Evolutionary conservation across 2,113 vertebrate genomes (phyloP).

Genomic region (Ceratotherium simum): DNA sequence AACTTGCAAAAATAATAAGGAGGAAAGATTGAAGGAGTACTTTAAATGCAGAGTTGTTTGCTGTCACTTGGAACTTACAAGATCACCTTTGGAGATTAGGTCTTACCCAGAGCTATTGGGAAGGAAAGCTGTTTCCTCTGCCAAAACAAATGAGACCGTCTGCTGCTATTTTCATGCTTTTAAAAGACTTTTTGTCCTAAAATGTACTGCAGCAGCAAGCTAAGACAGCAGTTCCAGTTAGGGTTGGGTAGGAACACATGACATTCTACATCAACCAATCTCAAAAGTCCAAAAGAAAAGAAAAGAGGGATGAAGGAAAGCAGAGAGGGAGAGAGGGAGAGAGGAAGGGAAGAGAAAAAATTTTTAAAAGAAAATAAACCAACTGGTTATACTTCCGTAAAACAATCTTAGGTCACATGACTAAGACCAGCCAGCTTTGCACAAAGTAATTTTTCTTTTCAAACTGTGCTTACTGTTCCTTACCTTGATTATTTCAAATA

Average conservation of each 20-base stretch:
- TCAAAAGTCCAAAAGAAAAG: background rate
- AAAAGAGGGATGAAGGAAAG: background rate
- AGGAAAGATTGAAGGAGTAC: background rate
- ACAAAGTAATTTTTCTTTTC: constrained; percentile 39
- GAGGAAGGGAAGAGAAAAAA: background rate
- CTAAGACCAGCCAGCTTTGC: background rate
- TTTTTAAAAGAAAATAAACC: background rate
- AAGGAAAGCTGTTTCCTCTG: constrained; percentile 43
- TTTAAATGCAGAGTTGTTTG: background rate
- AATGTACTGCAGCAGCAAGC: constrained; percentile 52
- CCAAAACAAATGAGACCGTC: constrained; percentile 60
- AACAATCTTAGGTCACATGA: constrained; percentile 6
- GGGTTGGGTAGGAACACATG: background rate
- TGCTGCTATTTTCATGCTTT: constrained; percentile 64
- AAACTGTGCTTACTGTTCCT: background rate
- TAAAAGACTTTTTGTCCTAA: constrained; percentile 68
- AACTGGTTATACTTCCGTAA: constrained; percentile 20
- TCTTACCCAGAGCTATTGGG: constrained; percentile 34
- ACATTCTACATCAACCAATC: constrained; percentile 42
- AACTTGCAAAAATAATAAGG: background rate
- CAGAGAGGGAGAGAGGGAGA: too few species aligned
- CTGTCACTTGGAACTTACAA: constrained; percentile 3
- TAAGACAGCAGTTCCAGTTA: constrained; percentile 40
- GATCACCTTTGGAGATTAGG: constrained; percentile 59
- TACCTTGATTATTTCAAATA: constrained; percentile 17